Evolutionary conservation across 1,140 invertebrate genomes (phyloP), one percentile per base, ranked within the genome.

Genomic region (Ceratina australensis): DNA sequence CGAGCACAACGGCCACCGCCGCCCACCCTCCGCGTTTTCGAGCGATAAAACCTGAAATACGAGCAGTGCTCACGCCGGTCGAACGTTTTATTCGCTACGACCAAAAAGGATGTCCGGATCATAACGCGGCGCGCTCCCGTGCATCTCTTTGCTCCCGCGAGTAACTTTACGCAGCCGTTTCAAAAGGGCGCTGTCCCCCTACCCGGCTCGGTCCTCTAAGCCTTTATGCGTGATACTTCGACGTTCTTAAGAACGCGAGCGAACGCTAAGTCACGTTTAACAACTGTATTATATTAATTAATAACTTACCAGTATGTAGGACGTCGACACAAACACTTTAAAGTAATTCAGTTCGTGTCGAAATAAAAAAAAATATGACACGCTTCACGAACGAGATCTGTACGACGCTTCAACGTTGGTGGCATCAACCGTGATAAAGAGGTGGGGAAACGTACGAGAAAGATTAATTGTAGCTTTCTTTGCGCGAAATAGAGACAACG

Each of bases 11-110:
- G 56, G 22, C 79, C 33, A 22, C 33, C 33, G 33, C 5, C 5
- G 61, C 28, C 56, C 26, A 74, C 74, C 57, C 83, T 87, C 82
- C 83, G 69, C 77, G 81, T 86, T 89, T 86, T 89, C 83, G 71
- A 87, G 82, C 89, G 87, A 92, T 92, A 92, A 92, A 92, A 90
- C 89, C 84, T 92, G 90, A 92, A 90, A 90, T 91, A 92, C 86
- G 89, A 83, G 65, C 78, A 67, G 18, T 54, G 52, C 49, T 42
- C 33, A 60, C 78, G 77, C 85, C 72, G 79, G 67, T 80, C 68
- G 74, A 83, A 63, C 79, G 33, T 72, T 76, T 63, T 65, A 75
- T 81, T 81, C 67, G 66, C n/a, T 52, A 52, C 72, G 68, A 79
- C 22, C 81, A 79, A 85, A 73, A 82, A 90, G 89, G 89, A 91